Base-by-base conservation (phyloP, 64 coral and sea anemone species). In the Actinia tenebrosa region DNA sequence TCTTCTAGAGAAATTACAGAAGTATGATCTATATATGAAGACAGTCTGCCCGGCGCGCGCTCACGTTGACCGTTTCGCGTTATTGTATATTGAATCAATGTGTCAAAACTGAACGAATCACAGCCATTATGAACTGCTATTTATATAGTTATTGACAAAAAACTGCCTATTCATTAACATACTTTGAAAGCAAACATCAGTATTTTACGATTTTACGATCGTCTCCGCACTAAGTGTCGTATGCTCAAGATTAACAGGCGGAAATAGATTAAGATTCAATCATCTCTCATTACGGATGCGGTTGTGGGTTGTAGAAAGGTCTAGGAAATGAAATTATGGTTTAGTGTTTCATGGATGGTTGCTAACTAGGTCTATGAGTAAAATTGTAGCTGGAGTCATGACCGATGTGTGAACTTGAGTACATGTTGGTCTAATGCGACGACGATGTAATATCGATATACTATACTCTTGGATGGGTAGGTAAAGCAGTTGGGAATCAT, bases 231-330 rank as follows among this genome's bases (percentile, higher is more conserved):
- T 30, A 6, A 13, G 4, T 71, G 25, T 37, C 7, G 47, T 14
- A 75, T 18, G 69, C 25, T 42, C 69, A 11, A 4, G 10, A 26
- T 75, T 30, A 10, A 30, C 11, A 14, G n/a, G 69, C 69, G 69
- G 69, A 75, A 75, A 75, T 42, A 75, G 69, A 75, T 75, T 75
- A 75, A 75, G n/a, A 75, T 75, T 75, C 69, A 75, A 75, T 75
- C 69, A 75, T 75, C 69, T 75, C 69, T 10, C 69, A 30, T 75
- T 75, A 30, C 69, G 25, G 69, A 66, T 66, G 69, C 30, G 42
- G 26, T 30, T 42, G 69, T 75, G 69, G 69, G 10, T 0, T 75
- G 64, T 42, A 42, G 69, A 75, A 75, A 75, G 69, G 69, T 75
- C 69, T 75, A 26, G 26, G 69, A 75, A 75, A 37, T 11, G 25